phyloP scores from a whole-genome alignment of 2,888 invertebrate species.

The Taphrorychus bicolor region DNA sequence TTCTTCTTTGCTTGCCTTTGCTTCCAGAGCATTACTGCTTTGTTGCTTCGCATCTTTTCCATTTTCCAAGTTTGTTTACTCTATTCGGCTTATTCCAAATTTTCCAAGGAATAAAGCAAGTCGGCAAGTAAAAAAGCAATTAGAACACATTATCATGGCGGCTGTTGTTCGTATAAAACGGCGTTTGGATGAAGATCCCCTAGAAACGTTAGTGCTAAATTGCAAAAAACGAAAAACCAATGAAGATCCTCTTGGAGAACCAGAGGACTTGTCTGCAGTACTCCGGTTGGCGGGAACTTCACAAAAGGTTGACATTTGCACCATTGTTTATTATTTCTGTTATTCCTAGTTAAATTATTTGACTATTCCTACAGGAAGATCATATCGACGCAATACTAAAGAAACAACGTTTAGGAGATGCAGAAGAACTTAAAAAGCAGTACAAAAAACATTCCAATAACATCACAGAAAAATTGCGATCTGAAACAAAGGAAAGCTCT shows the following conservation, averaged over 20 bases:
- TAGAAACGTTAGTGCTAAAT: slow-evolving; percentile 73
- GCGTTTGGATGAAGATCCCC: slow-evolving; percentile 73
- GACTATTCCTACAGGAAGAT: slow-evolving; percentile 58
- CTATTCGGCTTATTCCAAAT: no score
- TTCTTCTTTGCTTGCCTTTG: neutral
- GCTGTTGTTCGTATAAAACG: slow-evolving; percentile 78
- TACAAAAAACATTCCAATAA: slow-evolving; percentile 62
- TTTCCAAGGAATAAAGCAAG: no score
- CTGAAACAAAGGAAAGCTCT: slow-evolving; percentile 59
- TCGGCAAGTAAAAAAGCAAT: no score
- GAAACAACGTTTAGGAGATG: slow-evolving; percentile 58
- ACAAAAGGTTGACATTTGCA: slow-evolving; percentile 56
- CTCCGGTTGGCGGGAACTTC: slow-evolving; percentile 78
- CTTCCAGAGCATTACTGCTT: no score
- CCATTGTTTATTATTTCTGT: neutral
- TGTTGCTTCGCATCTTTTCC: no score
- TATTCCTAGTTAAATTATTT: neutral
- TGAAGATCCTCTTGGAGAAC: slow-evolving; percentile 51
- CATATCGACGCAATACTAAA: slow-evolving; percentile 60
- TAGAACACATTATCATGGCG: slow-evolving; percentile 61
- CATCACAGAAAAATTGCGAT: slow-evolving; percentile 59
- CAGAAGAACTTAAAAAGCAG: slow-evolving; percentile 58
- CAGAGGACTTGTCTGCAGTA: slow-evolving; percentile 66
- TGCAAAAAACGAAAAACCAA: slow-evolving; percentile 72
- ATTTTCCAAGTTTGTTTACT: no score